Evolutionary conservation across 2,113 vertebrate genomes (phyloP).

Genomic region (Dasyurus viverrinus): DNA sequence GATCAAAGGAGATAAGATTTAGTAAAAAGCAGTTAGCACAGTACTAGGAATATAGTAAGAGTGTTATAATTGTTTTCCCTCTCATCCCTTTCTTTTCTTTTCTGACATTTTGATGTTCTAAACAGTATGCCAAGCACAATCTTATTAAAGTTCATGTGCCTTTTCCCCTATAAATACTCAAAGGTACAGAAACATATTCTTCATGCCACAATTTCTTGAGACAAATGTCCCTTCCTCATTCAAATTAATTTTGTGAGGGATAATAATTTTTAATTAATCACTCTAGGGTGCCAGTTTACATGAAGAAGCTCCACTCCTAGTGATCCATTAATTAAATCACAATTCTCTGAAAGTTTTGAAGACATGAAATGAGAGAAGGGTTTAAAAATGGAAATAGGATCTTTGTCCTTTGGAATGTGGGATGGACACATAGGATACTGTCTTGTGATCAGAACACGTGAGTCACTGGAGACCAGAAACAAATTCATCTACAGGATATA

Average conservation of each 20-base stretch:
- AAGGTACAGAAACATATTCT: conserved; percentile 48
- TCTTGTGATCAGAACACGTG: conserved; percentile 45
- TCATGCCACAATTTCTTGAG: conserved; percentile 58
- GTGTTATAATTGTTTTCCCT: background rate
- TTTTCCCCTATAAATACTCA: conserved; percentile 50
- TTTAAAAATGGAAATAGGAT: conserved; percentile 77
- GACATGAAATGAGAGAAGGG: conserved; percentile 74
- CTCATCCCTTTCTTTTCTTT: background rate
- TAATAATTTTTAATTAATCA: conserved; percentile 81
- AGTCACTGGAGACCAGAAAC: background rate
- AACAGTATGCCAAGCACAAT: background rate
- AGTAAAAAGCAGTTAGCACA: background rate
- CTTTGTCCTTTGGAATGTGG: conserved; percentile 48
- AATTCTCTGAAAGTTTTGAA: conserved; percentile 76
- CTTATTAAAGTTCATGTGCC: background rate
- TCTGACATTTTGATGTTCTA: background rate
- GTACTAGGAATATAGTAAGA: background rate
- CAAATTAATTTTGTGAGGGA: conserved; percentile 58
- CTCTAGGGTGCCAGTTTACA: conserved; percentile 72
- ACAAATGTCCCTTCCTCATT: conserved; percentile 46
- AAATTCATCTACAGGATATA: background rate
- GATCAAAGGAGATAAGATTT: background rate
- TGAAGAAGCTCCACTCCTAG: conserved; percentile 67
- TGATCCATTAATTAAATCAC: conserved; percentile 82
- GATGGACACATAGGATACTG: conserved; percentile 40